phyloP scores from a whole-genome alignment of 1,140 invertebrate genomes.

The Leptinotarsa texana region DNA sequence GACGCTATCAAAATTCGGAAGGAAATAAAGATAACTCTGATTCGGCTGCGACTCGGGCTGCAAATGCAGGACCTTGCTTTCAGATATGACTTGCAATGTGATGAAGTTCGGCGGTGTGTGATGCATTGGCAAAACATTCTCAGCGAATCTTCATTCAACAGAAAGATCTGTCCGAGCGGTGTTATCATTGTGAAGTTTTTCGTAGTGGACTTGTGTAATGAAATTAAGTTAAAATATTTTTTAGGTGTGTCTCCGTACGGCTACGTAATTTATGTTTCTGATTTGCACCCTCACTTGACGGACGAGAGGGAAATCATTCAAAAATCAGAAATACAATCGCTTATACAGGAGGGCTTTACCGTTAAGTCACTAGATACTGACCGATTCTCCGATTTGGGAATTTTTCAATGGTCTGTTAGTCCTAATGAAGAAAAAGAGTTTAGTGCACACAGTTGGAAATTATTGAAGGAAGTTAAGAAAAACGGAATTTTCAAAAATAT shows the following conservation, averaged over 20 bases:
- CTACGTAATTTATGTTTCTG: conserved; percentile 4
- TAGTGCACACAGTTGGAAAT: not conserved
- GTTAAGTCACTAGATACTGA: not conserved
- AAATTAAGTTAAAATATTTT: not conserved
- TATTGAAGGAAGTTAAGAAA: not conserved
- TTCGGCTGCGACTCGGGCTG: not conserved
- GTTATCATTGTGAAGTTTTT: conserved; percentile 3
- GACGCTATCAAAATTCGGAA: not conserved
- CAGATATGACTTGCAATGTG: not conserved
- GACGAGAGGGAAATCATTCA: not conserved
- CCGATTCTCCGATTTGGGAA: not conserved
- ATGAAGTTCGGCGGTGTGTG: not conserved
- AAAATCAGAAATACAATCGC: not conserved
- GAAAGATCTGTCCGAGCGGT: not conserved
- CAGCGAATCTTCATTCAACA: not conserved
- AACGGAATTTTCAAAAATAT: not conserved
- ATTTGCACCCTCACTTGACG: not conserved
- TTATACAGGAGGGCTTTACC: not conserved
- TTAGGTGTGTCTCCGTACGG: not conserved
- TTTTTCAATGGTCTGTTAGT: not conserved
- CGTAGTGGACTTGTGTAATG: not conserved
- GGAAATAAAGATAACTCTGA: not conserved
- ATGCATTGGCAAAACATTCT: not conserved
- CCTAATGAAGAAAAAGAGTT: not conserved
- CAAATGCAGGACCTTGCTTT: not conserved